Evolutionary conservation across 2,113 vertebrate species (phyloP).

Genomic region (Alligator mississippiensis): DNA sequence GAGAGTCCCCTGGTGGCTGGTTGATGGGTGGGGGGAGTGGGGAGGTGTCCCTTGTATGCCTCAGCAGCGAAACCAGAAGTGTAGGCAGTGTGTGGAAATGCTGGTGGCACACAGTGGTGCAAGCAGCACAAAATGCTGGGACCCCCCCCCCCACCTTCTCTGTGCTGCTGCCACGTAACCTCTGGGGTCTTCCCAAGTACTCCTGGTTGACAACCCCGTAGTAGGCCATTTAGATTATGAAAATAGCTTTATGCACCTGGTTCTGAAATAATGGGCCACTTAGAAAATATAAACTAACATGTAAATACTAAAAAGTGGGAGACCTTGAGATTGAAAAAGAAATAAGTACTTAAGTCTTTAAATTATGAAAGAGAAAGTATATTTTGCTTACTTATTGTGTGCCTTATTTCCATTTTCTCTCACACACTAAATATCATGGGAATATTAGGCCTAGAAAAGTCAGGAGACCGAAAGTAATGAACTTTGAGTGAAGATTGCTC

Average conservation of each 20-base stretch:
- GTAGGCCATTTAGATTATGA: not conserved
- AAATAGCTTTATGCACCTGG: not conserved
- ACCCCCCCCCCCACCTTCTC: too few species aligned
- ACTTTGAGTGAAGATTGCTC: not conserved
- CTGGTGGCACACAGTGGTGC: too few species aligned
- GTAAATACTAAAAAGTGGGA: not conserved
- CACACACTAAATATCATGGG: not conserved
- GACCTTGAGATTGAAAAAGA: not conserved
- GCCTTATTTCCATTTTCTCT: not conserved
- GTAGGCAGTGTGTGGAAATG: too few species aligned
- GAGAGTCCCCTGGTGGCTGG: too few species aligned
- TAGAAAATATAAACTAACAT: not conserved
- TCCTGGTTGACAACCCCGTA: too few species aligned
- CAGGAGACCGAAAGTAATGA: not conserved
- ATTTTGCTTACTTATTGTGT: not conserved
- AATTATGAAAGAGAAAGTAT: not conserved
- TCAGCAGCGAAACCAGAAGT: too few species aligned
- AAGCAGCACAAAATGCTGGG: too few species aligned
- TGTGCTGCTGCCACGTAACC: too few species aligned
- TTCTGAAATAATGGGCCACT: not conserved
- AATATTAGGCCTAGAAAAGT: not conserved
- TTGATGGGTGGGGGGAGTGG: too few species aligned
- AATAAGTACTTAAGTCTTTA: not conserved
- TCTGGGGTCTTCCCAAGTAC: too few species aligned
- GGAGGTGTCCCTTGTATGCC: too few species aligned